Percentiles rank a stretch among this genome's conserved stretches.
Conservation (phyloP, 53 echinoderm and acorn worm species). For the Stichopus horrens region DNA sequence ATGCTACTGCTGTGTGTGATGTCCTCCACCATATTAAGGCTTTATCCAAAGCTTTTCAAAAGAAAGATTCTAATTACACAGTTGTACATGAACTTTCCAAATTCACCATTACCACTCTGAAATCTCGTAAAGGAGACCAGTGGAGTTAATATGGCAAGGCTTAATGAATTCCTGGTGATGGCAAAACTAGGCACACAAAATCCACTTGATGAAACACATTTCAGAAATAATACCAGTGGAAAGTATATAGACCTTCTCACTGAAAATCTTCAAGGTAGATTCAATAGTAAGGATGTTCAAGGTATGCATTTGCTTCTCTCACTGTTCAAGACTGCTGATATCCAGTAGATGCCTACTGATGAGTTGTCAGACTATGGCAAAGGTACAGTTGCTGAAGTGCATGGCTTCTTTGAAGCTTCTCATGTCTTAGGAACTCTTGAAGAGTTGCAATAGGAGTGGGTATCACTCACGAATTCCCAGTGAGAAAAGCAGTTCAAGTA, state of each 20-base stretch:
- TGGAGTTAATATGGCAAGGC: slow-evolving; percentile 41
- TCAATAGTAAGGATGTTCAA: slow-evolving; percentile 26
- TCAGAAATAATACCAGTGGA: slow-evolving; percentile 19
- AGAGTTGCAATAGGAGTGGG: neutral
- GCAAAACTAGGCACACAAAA: slow-evolving; percentile 34
- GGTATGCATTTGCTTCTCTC: slow-evolving; percentile 30
- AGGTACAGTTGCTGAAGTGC: neutral
- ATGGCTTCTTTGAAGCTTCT: slow-evolving; percentile 34
- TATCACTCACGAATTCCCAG: slow-evolving; percentile 1
- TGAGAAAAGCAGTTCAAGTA: slow-evolving; percentile 21
- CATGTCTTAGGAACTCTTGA: slow-evolving; percentile 23
- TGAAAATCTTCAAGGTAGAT: slow-evolving; percentile 37
- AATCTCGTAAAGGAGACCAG: slow-evolving; percentile 14
- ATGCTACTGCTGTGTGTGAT: slow-evolving; percentile 63
- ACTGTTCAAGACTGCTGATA: slow-evolving; percentile 8
- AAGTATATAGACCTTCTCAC: neutral
- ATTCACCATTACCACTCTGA: slow-evolving; percentile 50
- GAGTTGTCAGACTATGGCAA: neutral
- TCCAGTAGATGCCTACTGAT: neutral
- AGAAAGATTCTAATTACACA: slow-evolving; percentile 54
- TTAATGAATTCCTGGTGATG: slow-evolving; percentile 27
- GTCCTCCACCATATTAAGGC: slow-evolving; percentile 48
- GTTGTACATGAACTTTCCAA: slow-evolving; percentile 46
- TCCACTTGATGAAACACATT: slow-evolving; percentile 39
- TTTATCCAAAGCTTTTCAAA: slow-evolving; percentile 49